These are phyloP conservation scores for Ptychoptera albimana DNA, from an alignment of 2,888 invertebrate genomes.

Conservation along the genomic window DNA sequence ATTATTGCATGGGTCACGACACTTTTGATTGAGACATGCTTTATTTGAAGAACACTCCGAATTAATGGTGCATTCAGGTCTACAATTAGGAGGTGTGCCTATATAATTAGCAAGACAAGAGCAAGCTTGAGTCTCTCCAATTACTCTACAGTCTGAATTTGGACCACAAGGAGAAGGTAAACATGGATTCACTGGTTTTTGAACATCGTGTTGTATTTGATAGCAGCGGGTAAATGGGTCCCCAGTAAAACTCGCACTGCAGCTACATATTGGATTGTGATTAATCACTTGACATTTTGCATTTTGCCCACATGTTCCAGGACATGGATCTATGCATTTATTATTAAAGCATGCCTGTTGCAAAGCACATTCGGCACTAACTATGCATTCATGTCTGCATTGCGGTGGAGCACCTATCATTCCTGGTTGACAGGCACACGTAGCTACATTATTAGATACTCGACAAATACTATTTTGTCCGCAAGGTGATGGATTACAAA, in stretches of 20 bases:
- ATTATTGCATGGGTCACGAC: conserved; percentile 45
- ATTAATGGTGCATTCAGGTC: conserved; percentile 47
- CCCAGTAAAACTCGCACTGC: conserved; percentile 50
- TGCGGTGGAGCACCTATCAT: conserved; percentile 58
- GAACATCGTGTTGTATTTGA: conserved; percentile 19
- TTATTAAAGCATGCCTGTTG: conserved; percentile 56
- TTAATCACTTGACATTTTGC: conserved; percentile 66
- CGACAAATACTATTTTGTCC: conserved; percentile 59
- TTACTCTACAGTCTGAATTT: conserved; percentile 41
- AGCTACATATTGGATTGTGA: conserved; percentile 67
- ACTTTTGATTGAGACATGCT: conserved; percentile 47
- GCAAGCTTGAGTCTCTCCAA: conserved; percentile 39
- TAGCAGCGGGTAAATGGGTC: conserved; percentile 57
- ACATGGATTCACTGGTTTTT: conserved; percentile 38
- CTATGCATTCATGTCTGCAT: conserved; percentile 64
- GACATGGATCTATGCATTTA: conserved; percentile 63
- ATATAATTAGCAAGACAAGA: conserved; percentile 40
- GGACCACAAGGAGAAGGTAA: conserved; percentile 47
- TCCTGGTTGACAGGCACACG: conserved; percentile 53
- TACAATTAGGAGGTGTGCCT: conserved; percentile 48
- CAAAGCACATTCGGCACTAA: conserved; percentile 57
- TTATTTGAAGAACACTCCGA: conserved; percentile 47
- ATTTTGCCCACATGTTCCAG: conserved; percentile 59
- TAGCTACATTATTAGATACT: conserved; percentile 44
- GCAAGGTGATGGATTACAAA: conserved; percentile 57